Percentiles rank a stretch among this genome's conserved stretches.
These are phyloP conservation scores for Megatriorchis doriae DNA, from an alignment of 2,113 vertebrate genomes.

Conservation along the genomic window DNA sequence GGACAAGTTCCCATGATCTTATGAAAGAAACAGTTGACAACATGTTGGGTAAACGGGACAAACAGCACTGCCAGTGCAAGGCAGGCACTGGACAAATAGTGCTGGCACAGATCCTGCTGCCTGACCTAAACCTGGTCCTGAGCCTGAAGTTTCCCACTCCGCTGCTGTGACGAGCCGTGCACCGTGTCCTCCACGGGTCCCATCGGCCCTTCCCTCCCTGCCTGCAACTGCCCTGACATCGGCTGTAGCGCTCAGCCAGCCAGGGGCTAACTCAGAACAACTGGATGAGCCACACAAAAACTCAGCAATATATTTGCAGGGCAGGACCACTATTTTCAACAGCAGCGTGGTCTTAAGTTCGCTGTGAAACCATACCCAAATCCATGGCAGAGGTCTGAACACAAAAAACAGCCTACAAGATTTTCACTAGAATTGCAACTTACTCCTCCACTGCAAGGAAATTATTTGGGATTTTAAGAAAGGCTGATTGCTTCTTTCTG, in stretches of 20 bases:
- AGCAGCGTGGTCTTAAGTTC: not conserved
- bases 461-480: not conserved
- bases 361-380: not conserved
- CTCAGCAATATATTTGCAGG: not conserved
- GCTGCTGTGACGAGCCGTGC: fast-evolving
- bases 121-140: not conserved
- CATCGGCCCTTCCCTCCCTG: fast-evolving
- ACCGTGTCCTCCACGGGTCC: not conserved
- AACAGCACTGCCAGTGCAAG: not conserved
- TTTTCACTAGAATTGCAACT: not conserved
- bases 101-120: not conserved
- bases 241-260: not conserved
- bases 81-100: not conserved
- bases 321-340: not conserved
- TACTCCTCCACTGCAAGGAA: not conserved
- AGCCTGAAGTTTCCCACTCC: not conserved
- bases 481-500: not conserved
- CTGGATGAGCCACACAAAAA: not conserved
- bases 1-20: not conserved
- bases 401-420: not conserved
- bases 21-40: not conserved
- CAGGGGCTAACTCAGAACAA: not conserved
- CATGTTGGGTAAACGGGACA: not conserved
- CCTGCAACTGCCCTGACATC: not conserved
- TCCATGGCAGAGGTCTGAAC: not conserved